These are phyloP conservation scores for Probaryconus sp. DNA, from an alignment of 1,140 invertebrate genomes.

Conservation along the genomic window DNA sequence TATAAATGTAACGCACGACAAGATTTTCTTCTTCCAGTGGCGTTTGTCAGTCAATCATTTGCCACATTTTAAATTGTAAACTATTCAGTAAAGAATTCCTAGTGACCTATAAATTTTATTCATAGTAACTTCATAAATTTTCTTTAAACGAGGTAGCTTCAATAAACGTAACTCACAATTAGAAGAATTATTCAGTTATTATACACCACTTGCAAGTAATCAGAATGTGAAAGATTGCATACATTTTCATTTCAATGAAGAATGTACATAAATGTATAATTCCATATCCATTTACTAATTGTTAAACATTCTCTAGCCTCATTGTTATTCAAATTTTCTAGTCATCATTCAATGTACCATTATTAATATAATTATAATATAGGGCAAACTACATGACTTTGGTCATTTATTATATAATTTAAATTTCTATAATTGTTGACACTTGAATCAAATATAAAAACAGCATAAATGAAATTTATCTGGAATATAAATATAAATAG, in stretches of 20 bases:
- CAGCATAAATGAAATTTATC: no score
- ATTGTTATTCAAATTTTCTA: conserved; percentile 37
- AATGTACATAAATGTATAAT: conserved; percentile 41
- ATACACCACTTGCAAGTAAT: conserved; percentile 8
- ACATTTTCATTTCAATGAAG: background rate
- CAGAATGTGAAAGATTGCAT: background rate
- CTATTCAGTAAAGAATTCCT: background rate
- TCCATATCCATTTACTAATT: conserved; percentile 29
- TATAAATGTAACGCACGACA: conserved; percentile 30
- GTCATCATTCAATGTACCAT: conserved; percentile 23
- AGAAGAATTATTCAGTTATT: conserved; percentile 11
- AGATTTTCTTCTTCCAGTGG: conserved; percentile 18
- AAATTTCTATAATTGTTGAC: background rate
- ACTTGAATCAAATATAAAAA: no score
- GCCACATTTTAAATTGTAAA: background rate
- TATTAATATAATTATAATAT: conserved; percentile 17
- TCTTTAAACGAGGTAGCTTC: no score
- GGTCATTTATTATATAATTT: conserved; percentile 1
- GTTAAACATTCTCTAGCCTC: conserved; percentile 37
- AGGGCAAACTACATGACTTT: conserved; percentile 27
- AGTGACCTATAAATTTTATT: background rate
- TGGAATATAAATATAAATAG: no score
- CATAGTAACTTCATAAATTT: background rate
- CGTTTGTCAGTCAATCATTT: conserved; percentile 16
- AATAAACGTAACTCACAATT: no score